These are phyloP conservation scores for Corythucha ciliata DNA, from an alignment of 2,888 invertebrate genomes.

Conservation along the genomic window DNA sequence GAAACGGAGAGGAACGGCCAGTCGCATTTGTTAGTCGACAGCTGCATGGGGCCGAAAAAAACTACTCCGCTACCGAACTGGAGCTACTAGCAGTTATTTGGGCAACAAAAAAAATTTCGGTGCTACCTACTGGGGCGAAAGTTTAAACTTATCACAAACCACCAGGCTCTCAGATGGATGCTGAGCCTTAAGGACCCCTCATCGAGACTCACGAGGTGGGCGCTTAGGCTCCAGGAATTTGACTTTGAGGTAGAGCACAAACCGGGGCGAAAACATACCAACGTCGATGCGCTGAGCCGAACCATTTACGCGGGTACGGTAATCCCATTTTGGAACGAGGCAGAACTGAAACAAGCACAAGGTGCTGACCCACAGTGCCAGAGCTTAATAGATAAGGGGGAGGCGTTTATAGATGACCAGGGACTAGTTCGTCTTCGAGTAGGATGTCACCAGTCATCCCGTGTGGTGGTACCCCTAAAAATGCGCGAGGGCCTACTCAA, in stretches of 20 bases:
- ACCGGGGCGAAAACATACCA: conserved; percentile 10
- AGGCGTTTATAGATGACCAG: no score
- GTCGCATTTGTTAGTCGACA: no score
- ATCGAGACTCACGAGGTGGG: conserved; percentile 39
- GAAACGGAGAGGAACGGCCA: no score
- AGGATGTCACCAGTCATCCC: no score
- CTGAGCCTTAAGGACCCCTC: conserved; percentile 40
- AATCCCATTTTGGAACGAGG: no score
- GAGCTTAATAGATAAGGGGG: not conserved
- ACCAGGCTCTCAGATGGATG: conserved; percentile 40
- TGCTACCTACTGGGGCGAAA: conserved; percentile 39
- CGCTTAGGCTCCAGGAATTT: conserved; percentile 37
- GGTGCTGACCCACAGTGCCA: not conserved
- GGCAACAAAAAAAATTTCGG: conserved; percentile 36
- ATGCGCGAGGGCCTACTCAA: conserved; percentile 1
- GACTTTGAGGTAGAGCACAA: not conserved
- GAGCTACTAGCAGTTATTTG: conserved; percentile 38
- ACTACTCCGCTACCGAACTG: no score
- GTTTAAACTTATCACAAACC: conserved; percentile 41
- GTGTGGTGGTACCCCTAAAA: conserved; percentile 1
- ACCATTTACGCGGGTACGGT: not conserved
- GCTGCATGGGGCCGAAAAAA: no score
- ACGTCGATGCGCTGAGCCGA: conserved; percentile 27
- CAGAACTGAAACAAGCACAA: not conserved
- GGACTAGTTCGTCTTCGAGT: no score